These are phyloP conservation scores for Prionailurus bengalensis DNA, from an alignment of 2,113 vertebrate species.

Conservation along the genomic window DNA sequence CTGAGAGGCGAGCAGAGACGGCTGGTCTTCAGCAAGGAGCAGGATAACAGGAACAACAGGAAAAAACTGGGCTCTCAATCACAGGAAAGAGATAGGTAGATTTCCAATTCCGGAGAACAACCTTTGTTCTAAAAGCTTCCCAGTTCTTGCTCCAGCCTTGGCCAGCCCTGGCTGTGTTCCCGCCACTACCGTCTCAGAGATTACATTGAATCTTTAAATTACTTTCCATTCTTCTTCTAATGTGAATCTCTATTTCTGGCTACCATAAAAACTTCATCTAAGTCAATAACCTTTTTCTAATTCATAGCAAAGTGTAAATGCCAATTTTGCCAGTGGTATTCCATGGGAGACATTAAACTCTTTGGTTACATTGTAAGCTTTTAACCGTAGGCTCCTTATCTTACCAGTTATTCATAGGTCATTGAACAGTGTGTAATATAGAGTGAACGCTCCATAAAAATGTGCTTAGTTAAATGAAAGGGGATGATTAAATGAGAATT, in stretches of 20 bases:
- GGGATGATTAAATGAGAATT: not conserved
- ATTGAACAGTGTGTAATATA: not conserved
- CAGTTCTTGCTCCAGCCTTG: not conserved
- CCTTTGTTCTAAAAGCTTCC: not conserved
- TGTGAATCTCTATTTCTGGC: not conserved
- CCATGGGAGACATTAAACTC: not conserved
- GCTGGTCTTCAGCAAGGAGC: not conserved
- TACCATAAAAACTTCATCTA: not conserved
- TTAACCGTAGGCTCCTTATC: not conserved
- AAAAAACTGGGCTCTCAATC: not conserved
- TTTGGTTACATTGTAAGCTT: not conserved
- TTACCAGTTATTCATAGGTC: not conserved
- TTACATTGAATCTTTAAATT: not conserved
- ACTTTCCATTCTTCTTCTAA: constrained; percentile 9
- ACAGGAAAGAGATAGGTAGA: not conserved
- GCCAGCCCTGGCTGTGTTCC: not conserved
- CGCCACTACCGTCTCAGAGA: not conserved
- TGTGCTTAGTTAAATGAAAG: not conserved
- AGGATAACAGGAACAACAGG: not conserved
- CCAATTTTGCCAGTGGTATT: not conserved
- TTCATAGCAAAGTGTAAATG: not conserved
- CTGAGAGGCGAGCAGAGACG: not conserved
- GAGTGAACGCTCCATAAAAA: not conserved
- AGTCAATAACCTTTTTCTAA: not conserved
- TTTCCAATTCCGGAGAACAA: not conserved